Evolutionary conservation across 2,797 vertebrate species (phyloP), one percentile per base, ranked within the genome.

Genomic region (Cacajao melanocephalus): DNA sequence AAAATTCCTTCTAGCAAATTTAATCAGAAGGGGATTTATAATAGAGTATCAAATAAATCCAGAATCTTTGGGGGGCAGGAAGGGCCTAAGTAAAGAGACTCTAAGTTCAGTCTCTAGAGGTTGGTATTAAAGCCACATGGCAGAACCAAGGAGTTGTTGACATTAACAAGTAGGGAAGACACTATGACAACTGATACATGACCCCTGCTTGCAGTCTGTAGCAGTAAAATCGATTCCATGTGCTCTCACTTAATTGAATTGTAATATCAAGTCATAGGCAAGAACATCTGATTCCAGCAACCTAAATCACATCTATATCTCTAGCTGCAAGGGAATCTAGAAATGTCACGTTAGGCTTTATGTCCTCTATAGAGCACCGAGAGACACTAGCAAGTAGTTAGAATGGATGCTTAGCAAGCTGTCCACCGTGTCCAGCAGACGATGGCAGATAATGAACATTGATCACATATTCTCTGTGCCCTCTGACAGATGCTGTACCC

Each of bases 251-350:
- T 52, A 89, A 75, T 22, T 92, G 50, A 96, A 5, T 52, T 36
- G 12, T 36, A 67, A 36, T 46, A 19, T 64, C 36, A 73, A 10
- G 58, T 79, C 33, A 36, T 82, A 82, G 70, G 36, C 46, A 52
- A 72, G 44, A 70, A 52, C 11, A 30, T 93, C 72, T 67, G 44
- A 44, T 76, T 52, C 8, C 24, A 76, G 55, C 19, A 44, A 44
- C 33, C 72, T 78, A 70, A 89, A 70, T 83, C 55, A 76, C 41
- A 75, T 48, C 30, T 81, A 39, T 36, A 79, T 50, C 20, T 10
- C 39, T 94, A 90, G 85, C 82, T 97, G 67, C 93, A 96, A 95
- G 57, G 28, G 67, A 92, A 39, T 82, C 85, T 64, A 39, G 39
- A 93, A 83, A 83, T 91, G 48, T 61, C 41, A 61, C 36, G 89